A percentile compares a stretch with the other conserved stretches of the same genome.
phyloP scores from a whole-genome alignment of 2,113 vertebrate species.

The Nothoprocta perdicaria region DNA sequence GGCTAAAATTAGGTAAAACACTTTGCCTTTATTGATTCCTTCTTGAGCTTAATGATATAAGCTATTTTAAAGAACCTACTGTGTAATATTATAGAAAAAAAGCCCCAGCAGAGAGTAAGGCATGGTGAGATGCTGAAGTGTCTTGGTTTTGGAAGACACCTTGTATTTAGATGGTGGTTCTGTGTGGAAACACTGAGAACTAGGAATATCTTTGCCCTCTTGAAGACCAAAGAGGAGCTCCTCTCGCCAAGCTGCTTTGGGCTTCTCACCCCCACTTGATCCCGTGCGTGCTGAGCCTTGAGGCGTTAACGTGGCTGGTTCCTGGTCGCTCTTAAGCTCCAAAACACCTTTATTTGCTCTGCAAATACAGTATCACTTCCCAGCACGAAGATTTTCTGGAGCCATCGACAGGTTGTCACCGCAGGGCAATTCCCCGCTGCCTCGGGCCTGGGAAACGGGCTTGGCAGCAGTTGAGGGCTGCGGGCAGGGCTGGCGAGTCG shows the following conservation, averaged over 20 bases:
- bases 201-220: background rate
- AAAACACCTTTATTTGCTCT: background rate
- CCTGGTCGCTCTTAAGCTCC: background rate
- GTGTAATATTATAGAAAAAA: background rate
- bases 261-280: background rate
- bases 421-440: background rate
- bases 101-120: background rate
- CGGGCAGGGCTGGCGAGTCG: conserved; percentile 14
- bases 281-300: background rate
- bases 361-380: background rate
- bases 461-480: conserved; percentile 9
- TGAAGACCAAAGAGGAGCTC: background rate
- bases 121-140: background rate
- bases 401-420: background rate
- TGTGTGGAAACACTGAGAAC: background rate
- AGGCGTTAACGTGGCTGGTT: background rate
- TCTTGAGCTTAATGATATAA: background rate
- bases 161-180: background rate
- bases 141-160: background rate
- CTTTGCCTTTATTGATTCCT: background rate
- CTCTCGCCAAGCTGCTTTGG: background rate
- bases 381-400: background rate
- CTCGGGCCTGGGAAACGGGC: background rate
- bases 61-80: background rate
- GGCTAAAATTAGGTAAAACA: background rate